phyloP scores from a whole-genome alignment of 2,113 vertebrate species.

The Apteryx owenii region DNA sequence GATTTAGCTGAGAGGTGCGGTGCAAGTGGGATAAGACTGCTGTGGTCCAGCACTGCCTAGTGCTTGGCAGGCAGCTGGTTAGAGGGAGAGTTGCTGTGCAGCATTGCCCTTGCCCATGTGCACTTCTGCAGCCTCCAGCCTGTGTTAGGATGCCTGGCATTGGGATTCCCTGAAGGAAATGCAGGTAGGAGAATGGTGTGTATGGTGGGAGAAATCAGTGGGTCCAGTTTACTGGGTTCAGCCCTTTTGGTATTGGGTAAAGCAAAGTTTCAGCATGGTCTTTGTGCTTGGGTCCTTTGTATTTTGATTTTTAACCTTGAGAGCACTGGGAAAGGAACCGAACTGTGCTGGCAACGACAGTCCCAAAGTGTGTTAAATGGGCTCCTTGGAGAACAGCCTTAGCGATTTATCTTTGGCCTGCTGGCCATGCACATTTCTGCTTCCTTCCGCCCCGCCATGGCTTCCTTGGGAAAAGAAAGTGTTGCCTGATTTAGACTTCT shows the following conservation, averaged over 20 bases:
- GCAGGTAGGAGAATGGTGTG: rapidly evolving
- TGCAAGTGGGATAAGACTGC: neutral
- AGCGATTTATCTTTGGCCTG: neutral
- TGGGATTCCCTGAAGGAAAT: neutral
- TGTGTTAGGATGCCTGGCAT: neutral
- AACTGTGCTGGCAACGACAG: neutral
- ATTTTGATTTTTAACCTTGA: neutral
- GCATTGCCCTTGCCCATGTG: neutral
- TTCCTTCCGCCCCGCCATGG: neutral
- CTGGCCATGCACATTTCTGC: rapidly evolving
- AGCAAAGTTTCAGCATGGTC: neutral
- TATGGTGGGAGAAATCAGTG: neutral
- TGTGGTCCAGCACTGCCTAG: neutral
- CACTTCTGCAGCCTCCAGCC: neutral
- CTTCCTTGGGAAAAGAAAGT: neutral
- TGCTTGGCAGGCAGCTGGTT: neutral
- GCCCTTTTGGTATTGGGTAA: neutral
- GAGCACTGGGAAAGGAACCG: neutral
- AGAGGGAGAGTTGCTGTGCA: neutral
- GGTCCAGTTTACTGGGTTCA: neutral
- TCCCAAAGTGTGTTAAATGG: rapidly evolving
- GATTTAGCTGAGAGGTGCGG: neutral
- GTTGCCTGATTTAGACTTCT: conserved; percentile 36
- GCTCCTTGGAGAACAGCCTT: neutral
- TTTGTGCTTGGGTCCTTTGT: neutral